A percentile compares a stretch with the other conserved stretches of the same genome.
Conservation (phyloP, 2,113 vertebrate genomes). For the Grammomys dolichurus region DNA sequence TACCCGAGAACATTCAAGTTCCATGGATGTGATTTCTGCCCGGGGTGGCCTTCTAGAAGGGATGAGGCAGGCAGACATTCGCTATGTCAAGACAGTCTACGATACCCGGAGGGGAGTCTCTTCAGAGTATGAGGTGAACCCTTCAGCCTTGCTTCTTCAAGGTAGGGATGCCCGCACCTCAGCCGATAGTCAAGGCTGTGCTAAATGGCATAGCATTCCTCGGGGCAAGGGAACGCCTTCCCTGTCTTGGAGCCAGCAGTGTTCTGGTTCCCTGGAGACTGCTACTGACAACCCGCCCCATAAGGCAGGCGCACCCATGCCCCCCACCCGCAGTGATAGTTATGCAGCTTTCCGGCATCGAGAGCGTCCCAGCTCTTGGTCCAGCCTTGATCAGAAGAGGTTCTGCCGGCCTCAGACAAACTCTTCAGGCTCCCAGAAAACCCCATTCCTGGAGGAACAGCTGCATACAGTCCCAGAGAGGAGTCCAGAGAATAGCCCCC, state of each 20-base stretch:
- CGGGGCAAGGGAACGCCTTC: constrained; percentile 85
- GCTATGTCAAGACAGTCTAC: constrained; percentile 91
- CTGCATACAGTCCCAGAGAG: constrained; percentile 94
- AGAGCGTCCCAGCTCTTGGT: constrained; percentile 93
- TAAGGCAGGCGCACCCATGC: constrained; percentile 89
- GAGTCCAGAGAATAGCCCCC: constrained; percentile 96
- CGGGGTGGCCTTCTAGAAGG: constrained; percentile 85
- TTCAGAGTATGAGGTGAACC: constrained; percentile 91
- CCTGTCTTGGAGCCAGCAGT: constrained; percentile 83
- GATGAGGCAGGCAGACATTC: constrained; percentile 93
- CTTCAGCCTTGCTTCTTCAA: constrained; percentile 81
- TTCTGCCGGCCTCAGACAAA: constrained; percentile 87
- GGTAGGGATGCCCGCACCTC: constrained; percentile 76
- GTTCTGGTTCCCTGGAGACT: constrained; percentile 86
- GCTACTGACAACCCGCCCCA: constrained; percentile 65
- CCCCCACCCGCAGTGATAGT: constrained; percentile 95
- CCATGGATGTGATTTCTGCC: constrained; percentile 87
- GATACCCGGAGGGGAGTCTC: constrained; percentile 89
- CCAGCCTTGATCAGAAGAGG: constrained; percentile 90
- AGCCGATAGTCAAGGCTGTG: constrained; percentile 75
- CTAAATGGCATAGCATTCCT: constrained; percentile 79
- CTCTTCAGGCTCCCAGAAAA: constrained; percentile 85
- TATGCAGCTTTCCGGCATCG: constrained; percentile 93
- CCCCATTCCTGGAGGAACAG: constrained; percentile 89
- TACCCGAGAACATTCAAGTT: constrained; percentile 91